Percentiles rank a stretch among this genome's conserved stretches.
phyloP scores from a whole-genome alignment of 2,797 vertebrate species.

The Malacoctenus gilli region DNA sequence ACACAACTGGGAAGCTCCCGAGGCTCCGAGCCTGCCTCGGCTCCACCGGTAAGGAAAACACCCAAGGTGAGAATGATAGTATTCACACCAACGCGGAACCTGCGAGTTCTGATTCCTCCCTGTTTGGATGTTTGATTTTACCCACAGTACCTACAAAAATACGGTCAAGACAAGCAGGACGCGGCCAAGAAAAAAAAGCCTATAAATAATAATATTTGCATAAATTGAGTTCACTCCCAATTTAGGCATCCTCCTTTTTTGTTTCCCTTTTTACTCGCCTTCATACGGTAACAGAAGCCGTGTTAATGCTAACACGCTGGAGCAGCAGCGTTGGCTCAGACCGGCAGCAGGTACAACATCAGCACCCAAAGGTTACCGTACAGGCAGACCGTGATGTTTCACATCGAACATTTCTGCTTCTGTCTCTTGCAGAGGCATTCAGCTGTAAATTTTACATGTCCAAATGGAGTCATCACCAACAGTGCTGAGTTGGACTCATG shows the following conservation, averaged over 20 bases:
- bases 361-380: slow-evolving; percentile 17
- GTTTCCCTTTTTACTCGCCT: background rate
- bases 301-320: background rate
- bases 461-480: slow-evolving; percentile 48
- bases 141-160: background rate
- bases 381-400: slow-evolving; percentile 30
- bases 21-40: slow-evolving; percentile 43
- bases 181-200: background rate
- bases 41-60: slow-evolving; percentile 51
- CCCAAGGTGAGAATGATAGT: slow-evolving; percentile 56
- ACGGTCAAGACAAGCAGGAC: slow-evolving; percentile 4
- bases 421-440: slow-evolving; percentile 41
- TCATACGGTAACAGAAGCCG: background rate
- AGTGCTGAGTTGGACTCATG: slow-evolving; percentile 33
- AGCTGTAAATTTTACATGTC: slow-evolving; percentile 51
- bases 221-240: too few species aligned
- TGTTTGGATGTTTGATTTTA: slow-evolving; percentile 26
- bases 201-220: too few species aligned
- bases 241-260: too few species aligned
- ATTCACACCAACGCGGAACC: slow-evolving; percentile 54
- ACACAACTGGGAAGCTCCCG: slow-evolving; percentile 54
- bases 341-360: slow-evolving; percentile 27
- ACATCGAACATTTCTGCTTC: slow-evolving; percentile 40
- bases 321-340: background rate
- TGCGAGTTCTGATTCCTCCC: slow-evolving; percentile 28